phyloP scores from a whole-genome alignment of 2,797 vertebrate genomes.

The Florisuga fusca region DNA sequence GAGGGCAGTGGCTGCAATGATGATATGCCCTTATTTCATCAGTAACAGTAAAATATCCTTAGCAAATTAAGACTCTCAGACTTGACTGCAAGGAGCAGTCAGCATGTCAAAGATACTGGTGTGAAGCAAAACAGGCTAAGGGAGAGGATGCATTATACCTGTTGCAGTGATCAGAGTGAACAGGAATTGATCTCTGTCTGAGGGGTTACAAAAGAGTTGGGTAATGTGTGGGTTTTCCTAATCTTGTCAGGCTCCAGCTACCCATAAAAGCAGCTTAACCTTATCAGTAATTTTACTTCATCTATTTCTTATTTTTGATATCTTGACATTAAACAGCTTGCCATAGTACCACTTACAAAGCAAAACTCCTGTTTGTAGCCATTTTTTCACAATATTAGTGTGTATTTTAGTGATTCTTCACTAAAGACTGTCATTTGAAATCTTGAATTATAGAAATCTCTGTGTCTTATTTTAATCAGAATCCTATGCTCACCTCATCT shows the following conservation, averaged over 20 bases:
- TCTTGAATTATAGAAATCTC: constrained; percentile 15
- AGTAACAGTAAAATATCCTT: background rate
- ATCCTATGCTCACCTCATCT: background rate
- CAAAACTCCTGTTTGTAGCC: background rate
- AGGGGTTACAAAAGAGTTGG: background rate
- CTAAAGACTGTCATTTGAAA: constrained; percentile 18
- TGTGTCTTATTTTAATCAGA: constrained; percentile 13
- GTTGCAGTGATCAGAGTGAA: background rate
- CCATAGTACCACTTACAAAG: background rate
- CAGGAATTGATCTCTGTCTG: background rate
- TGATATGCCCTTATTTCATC: background rate
- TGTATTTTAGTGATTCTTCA: background rate
- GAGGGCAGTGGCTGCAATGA: background rate
- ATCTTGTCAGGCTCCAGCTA: background rate
- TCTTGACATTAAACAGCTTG: background rate
- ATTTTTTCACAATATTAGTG: background rate
- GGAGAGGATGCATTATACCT: background rate
- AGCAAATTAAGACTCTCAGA: background rate
- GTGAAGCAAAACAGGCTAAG: background rate
- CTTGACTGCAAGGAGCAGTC: background rate
- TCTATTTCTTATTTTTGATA: background rate
- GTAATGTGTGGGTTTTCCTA: background rate
- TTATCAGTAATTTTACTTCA: background rate
- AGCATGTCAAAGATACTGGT: background rate
- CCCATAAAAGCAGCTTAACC: background rate